Evolutionary conservation across 1,140 invertebrate genomes (phyloP), one percentile per base, ranked within the genome.

Genomic region (Drosophila orena): DNA sequence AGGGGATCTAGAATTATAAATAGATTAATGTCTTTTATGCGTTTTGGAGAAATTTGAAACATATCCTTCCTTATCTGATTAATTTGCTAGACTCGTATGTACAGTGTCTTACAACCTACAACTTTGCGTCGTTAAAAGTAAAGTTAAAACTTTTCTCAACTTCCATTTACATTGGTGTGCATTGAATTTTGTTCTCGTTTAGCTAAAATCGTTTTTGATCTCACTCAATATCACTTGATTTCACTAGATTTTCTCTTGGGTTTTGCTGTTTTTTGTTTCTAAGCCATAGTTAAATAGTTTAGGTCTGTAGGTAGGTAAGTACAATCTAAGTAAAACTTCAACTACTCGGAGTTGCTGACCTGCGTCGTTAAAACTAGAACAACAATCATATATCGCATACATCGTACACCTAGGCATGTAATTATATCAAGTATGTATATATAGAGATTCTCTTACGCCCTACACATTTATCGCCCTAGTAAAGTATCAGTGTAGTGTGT

Each of bases 181-280:
- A 44, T 76, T 75, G 57, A 55, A 55, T 71, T 78, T 77, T 72
- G 50, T 80, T 74, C 70, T 24, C 76, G 74, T 85, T 91, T 78
- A 90, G 90, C 90, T 91, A 91, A 91, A 91, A 91, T 86, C 90
- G 90, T 86, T 81, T 92, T 89, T 90, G 88, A 92, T 92, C 91
- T 92, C 91, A 92, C 91, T 92, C 91, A 76, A 89, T 92, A 92
- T 92, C 91, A 92, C 90, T 91, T 92, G 75, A 90, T 84, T 86
- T 91, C 71, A 77, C 72, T 91, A 85, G 76, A 80, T 78, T 86
- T 84, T 81, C 61, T 84, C 46, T 34, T 77, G 69, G 68, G 52
- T 60, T 62, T 71, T 69, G 8, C 37, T 12, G 37, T 38, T 38
- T 14, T 17, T 80, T 12, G 37, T 38, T 38, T 14, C 24, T 80